Evolutionary conservation across 92 coral and sea anemone genomes (phyloP).

Genomic region (Porites divaricata): DNA sequence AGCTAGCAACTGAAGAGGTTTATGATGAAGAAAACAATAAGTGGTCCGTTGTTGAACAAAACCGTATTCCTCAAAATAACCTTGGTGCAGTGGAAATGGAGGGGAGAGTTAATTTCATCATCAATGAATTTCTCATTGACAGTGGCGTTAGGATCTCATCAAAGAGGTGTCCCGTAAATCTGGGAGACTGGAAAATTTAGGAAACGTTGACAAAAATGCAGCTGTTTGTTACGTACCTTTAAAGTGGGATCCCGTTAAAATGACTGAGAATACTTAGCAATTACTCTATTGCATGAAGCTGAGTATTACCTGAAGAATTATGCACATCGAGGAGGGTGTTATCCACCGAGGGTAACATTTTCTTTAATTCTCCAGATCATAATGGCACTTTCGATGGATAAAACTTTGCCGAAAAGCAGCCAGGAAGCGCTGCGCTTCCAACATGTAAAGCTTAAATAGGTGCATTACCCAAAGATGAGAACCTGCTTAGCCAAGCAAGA

Average conservation of each 20-base stretch:
- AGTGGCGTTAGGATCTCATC: constrained; percentile 6
- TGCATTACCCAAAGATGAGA: too few species aligned
- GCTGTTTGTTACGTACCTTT: not conserved
- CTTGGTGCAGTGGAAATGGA: constrained; percentile 11
- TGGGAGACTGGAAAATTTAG: not conserved
- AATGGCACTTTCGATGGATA: too few species aligned
- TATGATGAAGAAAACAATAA: not conserved
- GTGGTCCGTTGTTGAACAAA: constrained; percentile 1
- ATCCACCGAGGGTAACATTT: too few species aligned
- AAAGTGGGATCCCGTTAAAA: not conserved
- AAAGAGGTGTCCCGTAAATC: not conserved
- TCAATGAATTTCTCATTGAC: constrained; percentile 2
- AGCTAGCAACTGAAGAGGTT: not conserved
- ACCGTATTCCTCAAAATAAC: not conserved
- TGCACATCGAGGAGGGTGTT: too few species aligned
- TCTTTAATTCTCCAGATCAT: too few species aligned
- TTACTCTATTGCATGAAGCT: too few species aligned
- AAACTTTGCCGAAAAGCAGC: too few species aligned
- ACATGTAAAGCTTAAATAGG: too few species aligned
- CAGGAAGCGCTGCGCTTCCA: too few species aligned
- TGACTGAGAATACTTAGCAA: too few species aligned
- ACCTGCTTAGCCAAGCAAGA: too few species aligned
- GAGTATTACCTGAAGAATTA: too few species aligned
- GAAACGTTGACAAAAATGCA: not conserved
- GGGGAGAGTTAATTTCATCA: constrained; percentile 12